Conservation (phyloP, 2,888 invertebrate genomes). For the Gymnoscelis rufifasciata region DNA sequence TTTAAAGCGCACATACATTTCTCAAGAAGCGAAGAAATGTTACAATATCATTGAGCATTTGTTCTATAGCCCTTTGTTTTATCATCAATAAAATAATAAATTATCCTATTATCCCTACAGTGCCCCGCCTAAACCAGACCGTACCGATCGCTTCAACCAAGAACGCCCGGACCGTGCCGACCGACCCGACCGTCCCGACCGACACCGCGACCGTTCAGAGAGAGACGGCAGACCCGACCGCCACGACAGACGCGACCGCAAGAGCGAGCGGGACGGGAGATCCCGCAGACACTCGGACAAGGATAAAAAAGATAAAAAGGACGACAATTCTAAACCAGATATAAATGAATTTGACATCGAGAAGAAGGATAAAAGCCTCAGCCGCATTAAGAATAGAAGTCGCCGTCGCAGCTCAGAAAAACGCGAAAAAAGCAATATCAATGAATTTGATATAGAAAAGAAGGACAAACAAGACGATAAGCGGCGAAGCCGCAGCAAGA, state of each 20-base stretch:
- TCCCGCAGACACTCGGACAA: constrained; percentile 22
- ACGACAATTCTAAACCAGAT: neutral
- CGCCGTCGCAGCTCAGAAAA: constrained; percentile 18
- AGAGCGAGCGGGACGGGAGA: constrained; percentile 30
- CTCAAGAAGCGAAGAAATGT: too few species aligned
- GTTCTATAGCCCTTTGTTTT: too few species aligned
- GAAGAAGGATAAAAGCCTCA: constrained; percentile 12
- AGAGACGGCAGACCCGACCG: constrained; percentile 6
- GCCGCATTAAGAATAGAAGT: constrained; percentile 7
- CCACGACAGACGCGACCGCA: constrained; percentile 25
- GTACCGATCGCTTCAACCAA: constrained; percentile 33
- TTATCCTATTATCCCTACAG: neutral
- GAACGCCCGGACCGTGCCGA: constrained; percentile 30
- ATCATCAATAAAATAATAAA: neutral
- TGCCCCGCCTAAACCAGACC: constrained; percentile 5
- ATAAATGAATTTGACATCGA: constrained; percentile 4
- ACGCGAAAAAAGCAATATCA: constrained; percentile 7
- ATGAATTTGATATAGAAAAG: constrained; percentile 11
- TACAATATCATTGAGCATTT: too few species aligned
- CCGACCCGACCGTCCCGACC: constrained; percentile 26
- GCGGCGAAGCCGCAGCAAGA: constrained; percentile 10
- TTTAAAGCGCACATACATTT: too few species aligned
- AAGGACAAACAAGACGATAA: constrained; percentile 8
- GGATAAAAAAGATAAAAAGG: constrained; percentile 7
- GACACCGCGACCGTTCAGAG: constrained; percentile 11